These are phyloP conservation scores for Pseudanteris insignis DNA, from an alignment of 2,888 invertebrate species.

Conservation along the genomic window DNA sequence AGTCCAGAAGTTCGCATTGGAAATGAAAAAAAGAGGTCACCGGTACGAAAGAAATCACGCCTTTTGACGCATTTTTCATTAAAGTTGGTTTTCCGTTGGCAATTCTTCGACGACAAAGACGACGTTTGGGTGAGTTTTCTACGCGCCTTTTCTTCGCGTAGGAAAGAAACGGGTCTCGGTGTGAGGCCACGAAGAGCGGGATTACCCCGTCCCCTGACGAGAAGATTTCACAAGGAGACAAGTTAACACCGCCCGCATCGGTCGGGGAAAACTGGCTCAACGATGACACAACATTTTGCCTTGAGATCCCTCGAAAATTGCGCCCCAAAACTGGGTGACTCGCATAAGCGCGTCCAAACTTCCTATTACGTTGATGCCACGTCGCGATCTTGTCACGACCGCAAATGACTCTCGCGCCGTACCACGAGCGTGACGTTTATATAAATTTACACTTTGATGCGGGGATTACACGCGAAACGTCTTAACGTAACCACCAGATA, in stretches of 20 bases:
- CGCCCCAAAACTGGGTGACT: constrained; percentile 26
- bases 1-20: no score
- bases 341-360: constrained; percentile 40
- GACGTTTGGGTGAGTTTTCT: constrained; percentile 10
- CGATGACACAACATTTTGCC: no score
- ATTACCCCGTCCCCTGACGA: constrained; percentile 47
- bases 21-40: no score
- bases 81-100: constrained; percentile 33
- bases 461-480: no score
- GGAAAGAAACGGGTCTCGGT: constrained; percentile 33
- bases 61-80: constrained; percentile 40
- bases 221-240: constrained; percentile 47
- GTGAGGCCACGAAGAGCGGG: constrained; percentile 34
- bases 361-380: constrained; percentile 8
- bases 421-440: no score
- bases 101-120: constrained; percentile 26
- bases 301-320: constrained; percentile 41
- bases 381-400: no score
- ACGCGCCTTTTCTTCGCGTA: constrained; percentile 20
- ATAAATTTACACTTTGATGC: no score
- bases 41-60: no score
- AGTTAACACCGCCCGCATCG: constrained; percentile 47
- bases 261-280: no score
- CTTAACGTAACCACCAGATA: no score
- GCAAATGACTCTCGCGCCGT: no score